A percentile compares a stretch with the other conserved stretches of the same genome.
These are phyloP conservation scores for Rachycentron canadum DNA, from an alignment of 2,797 vertebrate genomes.

Conservation along the genomic window DNA sequence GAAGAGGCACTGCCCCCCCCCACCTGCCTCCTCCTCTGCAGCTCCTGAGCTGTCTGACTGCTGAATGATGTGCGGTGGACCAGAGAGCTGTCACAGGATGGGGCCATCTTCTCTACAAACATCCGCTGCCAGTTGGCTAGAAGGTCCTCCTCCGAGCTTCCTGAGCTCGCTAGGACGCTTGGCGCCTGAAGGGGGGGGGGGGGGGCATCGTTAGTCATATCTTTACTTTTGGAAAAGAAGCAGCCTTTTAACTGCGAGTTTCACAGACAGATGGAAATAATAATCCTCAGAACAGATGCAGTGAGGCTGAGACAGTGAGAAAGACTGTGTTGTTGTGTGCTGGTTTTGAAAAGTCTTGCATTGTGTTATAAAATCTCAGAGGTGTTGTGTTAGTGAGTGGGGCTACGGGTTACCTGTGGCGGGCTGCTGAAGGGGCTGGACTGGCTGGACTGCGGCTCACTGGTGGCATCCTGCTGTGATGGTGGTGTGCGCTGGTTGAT, in stretches of 20 bases:
- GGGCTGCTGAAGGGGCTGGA: conserved; percentile 90
- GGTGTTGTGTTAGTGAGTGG: not conserved
- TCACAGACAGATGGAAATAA: no score
- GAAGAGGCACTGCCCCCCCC: conserved; percentile 30
- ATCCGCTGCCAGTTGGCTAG: conserved; percentile 96
- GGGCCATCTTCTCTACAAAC: conserved; percentile 93
- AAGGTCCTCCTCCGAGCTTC: conserved; percentile 95
- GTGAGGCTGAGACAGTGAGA: no score
- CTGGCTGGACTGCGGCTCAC: conserved; percentile 85
- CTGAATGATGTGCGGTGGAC: conserved; percentile 91
- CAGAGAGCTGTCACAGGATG: conserved; percentile 81
- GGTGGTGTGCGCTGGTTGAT: conserved; percentile 57
- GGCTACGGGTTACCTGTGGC: conserved; percentile 71
- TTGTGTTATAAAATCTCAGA: no score
- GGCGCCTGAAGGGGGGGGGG: conserved; percentile 68
- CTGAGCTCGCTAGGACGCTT: conserved; percentile 90
- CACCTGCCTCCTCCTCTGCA: conserved; percentile 81
- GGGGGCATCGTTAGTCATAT: no score
- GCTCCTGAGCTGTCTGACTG: conserved; percentile 86
- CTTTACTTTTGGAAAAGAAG: no score
- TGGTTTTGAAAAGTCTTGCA: no score
- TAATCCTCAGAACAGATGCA: no score
- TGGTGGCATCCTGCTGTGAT: conserved; percentile 63
- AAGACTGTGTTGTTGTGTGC: no score
- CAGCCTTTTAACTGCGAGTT: no score